Percentiles rank a stretch among this genome's conserved stretches.
These are phyloP conservation scores for Suncus etruscus DNA, from an alignment of 2,113 vertebrate species.

Conservation along the genomic window DNA sequence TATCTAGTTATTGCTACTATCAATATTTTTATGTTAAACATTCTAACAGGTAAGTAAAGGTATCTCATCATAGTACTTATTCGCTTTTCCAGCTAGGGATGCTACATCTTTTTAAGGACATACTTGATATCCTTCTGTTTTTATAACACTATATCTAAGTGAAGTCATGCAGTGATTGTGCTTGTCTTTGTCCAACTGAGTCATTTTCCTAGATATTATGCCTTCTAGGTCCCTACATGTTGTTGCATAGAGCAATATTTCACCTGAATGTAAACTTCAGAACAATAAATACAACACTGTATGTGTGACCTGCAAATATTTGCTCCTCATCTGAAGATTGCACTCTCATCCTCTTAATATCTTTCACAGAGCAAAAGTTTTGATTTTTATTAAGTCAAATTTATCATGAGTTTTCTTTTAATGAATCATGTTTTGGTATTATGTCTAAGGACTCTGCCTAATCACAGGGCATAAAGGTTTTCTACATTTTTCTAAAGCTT, in stretches of 20 bases:
- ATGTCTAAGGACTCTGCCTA: slow-evolving; percentile 42
- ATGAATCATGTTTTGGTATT: background rate
- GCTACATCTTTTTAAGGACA: background rate
- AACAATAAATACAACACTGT: too few species aligned
- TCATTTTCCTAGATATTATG: background rate
- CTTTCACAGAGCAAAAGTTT: background rate
- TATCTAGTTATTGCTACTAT: background rate
- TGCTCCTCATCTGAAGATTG: background rate
- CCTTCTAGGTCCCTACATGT: background rate
- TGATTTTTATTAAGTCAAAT: slow-evolving; percentile 38
- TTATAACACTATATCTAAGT: background rate
- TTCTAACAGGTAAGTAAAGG: background rate
- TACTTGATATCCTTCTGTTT: background rate
- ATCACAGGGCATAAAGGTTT: background rate
- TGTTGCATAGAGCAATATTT: background rate
- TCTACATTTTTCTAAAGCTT: slow-evolving; percentile 24
- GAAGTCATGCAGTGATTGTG: background rate
- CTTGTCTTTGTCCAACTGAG: background rate
- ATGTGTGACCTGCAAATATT: background rate
- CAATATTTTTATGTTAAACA: background rate
- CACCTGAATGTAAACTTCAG: background rate
- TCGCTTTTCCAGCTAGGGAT: background rate
- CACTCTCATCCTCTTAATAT: background rate
- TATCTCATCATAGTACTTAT: background rate
- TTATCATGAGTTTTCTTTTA: slow-evolving; percentile 16